Evolutionary conservation across 2,113 vertebrate genomes (phyloP).

Genomic region (Lepus timidus): DNA sequence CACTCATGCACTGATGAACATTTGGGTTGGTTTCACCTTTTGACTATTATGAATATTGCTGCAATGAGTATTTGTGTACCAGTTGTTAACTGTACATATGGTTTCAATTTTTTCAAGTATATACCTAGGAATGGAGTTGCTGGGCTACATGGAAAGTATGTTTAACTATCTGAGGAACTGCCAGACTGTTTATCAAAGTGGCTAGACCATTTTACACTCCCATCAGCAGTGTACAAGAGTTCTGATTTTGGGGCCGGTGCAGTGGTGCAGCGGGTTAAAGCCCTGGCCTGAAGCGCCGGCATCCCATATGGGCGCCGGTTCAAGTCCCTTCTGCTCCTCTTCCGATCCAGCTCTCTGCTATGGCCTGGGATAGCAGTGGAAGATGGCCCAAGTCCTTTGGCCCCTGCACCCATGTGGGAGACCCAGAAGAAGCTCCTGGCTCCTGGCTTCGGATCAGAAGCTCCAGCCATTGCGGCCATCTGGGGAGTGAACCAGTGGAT

Average conservation of each 20-base stretch:
- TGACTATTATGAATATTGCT: constrained; percentile 41
- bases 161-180: constrained; percentile 22
- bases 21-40: constrained; percentile 30
- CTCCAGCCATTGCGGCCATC: too few relatives aligned
- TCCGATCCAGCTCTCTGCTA: too few relatives aligned
- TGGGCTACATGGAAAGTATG: constrained; percentile 15
- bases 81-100: constrained; percentile 36
- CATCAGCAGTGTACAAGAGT: background rate
- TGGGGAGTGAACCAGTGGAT: too few relatives aligned
- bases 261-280: too few relatives aligned
- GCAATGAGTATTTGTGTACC: background rate
- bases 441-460: too few relatives aligned
- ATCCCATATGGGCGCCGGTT: too few relatives aligned
- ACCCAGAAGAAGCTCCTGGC: too few relatives aligned
- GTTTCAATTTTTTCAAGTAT: constrained; percentile 42
- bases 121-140: constrained; percentile 27
- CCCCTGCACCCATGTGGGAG: too few relatives aligned
- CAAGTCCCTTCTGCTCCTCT: too few relatives aligned
- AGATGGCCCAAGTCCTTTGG: too few relatives aligned
- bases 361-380: too few relatives aligned
- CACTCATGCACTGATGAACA: background rate
- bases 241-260: background rate
- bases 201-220: constrained; percentile 8
- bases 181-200: constrained; percentile 10
- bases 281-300: too few relatives aligned